phyloP scores from a whole-genome alignment of 2,797 vertebrate species.

The Gymnothorax reevesii region DNA sequence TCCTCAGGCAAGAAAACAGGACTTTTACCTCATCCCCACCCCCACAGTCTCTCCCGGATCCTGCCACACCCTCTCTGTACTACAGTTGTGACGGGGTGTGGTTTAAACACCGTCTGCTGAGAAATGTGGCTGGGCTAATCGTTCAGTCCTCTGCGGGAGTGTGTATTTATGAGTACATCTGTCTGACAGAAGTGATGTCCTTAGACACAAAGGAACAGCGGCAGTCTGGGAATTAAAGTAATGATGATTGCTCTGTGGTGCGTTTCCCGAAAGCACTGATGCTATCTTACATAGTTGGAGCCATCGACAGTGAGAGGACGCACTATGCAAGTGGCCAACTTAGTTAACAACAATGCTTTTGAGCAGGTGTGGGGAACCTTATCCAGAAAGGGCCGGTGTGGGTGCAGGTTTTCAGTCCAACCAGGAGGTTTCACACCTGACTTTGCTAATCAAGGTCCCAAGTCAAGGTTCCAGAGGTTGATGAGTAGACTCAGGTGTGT shows the following conservation, averaged over 20 bases:
- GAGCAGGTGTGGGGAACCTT: too few species aligned
- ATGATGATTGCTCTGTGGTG: not conserved
- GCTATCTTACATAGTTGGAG: too few species aligned
- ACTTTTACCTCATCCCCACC: not conserved
- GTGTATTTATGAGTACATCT: not conserved
- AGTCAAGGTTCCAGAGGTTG: too few species aligned
- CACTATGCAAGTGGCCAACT: too few species aligned
- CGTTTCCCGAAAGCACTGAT: too few species aligned
- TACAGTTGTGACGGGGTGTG: not conserved
- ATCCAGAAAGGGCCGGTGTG: too few species aligned
- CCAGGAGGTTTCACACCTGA: too few species aligned
- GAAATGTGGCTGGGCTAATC: not conserved
- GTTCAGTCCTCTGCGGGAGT: not conserved
- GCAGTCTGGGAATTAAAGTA: not conserved
- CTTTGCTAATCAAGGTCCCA: too few species aligned
- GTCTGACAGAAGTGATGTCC: not conserved
- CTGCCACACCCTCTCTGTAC: not conserved
- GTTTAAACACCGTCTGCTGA: not conserved
- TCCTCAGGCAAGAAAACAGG: not conserved
- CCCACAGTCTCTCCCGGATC: not conserved
- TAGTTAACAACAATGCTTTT: too few species aligned
- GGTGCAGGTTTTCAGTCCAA: too few species aligned
- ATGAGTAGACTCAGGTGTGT: too few species aligned
- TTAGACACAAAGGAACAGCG: not conserved
- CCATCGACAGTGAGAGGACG: too few species aligned